These are phyloP conservation scores for Plumapathes pennacea DNA, from an alignment of 92 coral and sea anemone species.

Conservation along the genomic window DNA sequence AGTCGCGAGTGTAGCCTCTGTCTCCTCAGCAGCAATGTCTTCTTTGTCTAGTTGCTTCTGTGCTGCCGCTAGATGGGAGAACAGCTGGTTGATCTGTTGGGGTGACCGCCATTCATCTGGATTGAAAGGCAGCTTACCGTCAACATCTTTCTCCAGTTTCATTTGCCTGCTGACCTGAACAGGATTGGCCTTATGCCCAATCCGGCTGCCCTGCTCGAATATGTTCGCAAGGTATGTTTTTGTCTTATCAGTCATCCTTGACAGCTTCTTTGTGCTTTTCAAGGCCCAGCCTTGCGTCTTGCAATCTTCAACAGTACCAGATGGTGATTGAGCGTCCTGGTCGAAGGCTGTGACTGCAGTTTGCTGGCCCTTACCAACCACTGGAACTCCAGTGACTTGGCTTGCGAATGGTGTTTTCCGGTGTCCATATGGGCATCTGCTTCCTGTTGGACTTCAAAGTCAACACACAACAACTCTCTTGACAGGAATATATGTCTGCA, in stretches of 20 bases:
- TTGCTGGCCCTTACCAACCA: too few species aligned
- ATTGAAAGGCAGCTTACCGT: conserved; percentile 4
- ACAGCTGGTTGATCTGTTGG: conserved; percentile 13
- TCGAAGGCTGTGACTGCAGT: conserved; percentile 1
- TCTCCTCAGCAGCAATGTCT: conserved; percentile 11
- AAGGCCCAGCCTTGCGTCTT: conserved; percentile 38
- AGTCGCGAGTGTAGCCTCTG: conserved; percentile 8
- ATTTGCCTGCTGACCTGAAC: conserved; percentile 28
- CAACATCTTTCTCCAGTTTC: conserved; percentile 16
- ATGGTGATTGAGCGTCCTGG: not conserved
- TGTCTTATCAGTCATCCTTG: conserved; percentile 25
- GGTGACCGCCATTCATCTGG: conserved; percentile 39
- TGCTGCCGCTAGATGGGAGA: conserved; percentile 23
- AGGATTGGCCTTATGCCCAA: conserved; percentile 33
- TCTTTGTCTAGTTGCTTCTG: conserved; percentile 22
- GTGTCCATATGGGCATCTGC: too few species aligned
- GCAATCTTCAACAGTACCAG: not conserved
- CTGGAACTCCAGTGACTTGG: too few species aligned
- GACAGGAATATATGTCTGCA: conserved; percentile 30
- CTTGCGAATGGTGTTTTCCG: too few species aligned
- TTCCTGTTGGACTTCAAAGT: too few species aligned
- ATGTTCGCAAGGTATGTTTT: conserved; percentile 21
- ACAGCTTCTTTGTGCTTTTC: conserved; percentile 8
- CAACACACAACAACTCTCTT: too few species aligned
- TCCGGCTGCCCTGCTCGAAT: conserved; percentile 18